These are phyloP conservation scores for Cairina moschata DNA, from an alignment of 2,113 vertebrate genomes.

Conservation along the genomic window DNA sequence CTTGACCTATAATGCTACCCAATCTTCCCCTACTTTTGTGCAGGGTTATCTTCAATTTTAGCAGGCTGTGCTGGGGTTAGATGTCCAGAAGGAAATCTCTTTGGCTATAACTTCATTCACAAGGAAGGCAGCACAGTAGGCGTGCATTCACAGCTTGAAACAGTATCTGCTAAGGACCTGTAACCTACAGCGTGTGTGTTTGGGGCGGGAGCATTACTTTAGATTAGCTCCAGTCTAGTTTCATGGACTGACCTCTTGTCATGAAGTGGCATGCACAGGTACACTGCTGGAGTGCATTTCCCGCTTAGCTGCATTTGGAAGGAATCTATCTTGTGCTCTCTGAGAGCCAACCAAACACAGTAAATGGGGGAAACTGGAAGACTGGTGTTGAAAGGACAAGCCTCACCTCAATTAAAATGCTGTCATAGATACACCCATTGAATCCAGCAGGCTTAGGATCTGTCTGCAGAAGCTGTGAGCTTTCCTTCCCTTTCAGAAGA, in stretches of 20 bases:
- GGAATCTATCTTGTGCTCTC: not conserved
- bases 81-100: not conserved
- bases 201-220: not conserved
- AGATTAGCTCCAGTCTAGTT: not conserved
- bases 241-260: not conserved
- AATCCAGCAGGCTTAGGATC: not conserved
- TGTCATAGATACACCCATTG: not conserved
- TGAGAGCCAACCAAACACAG: not conserved
- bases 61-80: not conserved
- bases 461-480: not conserved
- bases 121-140: not conserved
- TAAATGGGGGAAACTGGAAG: not conserved
- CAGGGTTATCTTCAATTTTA: not conserved
- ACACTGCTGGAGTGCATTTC: not conserved
- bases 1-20: not conserved
- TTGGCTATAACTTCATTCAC: not conserved
- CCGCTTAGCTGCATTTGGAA: not conserved
- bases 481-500: not conserved
- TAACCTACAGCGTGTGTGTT: not conserved
- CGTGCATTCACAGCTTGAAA: fast-evolving
- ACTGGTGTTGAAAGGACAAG: not conserved
- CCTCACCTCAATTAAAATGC: not conserved
- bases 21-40: not conserved
- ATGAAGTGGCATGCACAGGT: not conserved
- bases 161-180: not conserved